These are phyloP conservation scores for Rhea americana DNA, from an alignment of 2,113 vertebrate genomes.

Conservation along the genomic window DNA sequence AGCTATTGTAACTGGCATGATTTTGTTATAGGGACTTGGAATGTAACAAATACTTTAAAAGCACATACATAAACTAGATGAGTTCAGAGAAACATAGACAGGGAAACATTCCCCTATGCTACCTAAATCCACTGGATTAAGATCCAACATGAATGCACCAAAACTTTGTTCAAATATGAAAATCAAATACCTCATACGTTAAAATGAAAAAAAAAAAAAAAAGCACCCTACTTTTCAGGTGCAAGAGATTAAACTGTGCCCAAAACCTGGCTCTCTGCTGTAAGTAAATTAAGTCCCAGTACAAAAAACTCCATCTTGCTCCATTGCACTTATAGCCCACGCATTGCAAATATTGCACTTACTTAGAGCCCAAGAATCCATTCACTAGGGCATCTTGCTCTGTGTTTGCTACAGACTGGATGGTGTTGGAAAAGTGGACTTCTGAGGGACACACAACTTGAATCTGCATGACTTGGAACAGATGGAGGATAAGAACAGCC, in stretches of 20 bases:
- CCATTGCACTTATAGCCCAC: neutral
- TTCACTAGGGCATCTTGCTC: neutral
- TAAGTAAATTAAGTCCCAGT: neutral
- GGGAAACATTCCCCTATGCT: neutral
- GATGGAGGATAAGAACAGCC: conserved; percentile 52
- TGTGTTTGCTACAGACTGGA: neutral
- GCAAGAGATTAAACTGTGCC: neutral
- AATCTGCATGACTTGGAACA: conserved; percentile 56
- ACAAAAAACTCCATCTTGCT: neutral
- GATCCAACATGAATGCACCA: neutral
- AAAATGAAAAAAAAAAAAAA: neutral
- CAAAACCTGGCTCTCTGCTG: neutral
- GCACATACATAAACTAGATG: neutral
- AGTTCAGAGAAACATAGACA: neutral
- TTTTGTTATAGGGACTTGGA: neutral
- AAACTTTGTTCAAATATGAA: neutral
- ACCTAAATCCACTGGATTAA: neutral
- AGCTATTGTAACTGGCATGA: neutral
- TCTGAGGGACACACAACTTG: conserved; percentile 32
- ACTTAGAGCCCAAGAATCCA: neutral
- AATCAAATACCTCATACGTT: neutral
- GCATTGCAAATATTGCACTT: neutral
- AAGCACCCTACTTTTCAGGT: neutral
- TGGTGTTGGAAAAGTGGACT: conserved; percentile 8
- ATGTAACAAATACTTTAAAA: neutral